These are phyloP conservation scores for Parotia lawesii DNA, from an alignment of 2,113 vertebrate species.

Conservation along the genomic window DNA sequence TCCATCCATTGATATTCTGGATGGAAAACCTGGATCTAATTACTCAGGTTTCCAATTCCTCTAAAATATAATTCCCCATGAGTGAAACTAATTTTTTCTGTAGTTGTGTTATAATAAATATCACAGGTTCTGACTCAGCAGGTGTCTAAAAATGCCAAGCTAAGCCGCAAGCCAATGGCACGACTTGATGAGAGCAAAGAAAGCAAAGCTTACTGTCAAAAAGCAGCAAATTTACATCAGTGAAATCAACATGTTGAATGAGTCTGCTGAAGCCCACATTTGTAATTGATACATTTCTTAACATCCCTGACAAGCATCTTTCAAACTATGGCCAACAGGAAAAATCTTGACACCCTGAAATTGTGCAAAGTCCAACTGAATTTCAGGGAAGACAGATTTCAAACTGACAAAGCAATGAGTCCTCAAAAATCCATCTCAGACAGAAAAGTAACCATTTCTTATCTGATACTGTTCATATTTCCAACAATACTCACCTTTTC, in stretches of 20 bases:
- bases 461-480: not conserved
- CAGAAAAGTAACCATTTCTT: not conserved
- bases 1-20: not conserved
- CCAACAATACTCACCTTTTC: not conserved
- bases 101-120: not conserved
- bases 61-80: not conserved
- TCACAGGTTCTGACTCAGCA: not conserved
- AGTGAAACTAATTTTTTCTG: not conserved
- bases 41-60: not conserved
- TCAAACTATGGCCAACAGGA: not conserved
- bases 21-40: not conserved
- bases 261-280: accelerated
- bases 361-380: not conserved
- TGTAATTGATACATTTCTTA: not conserved
- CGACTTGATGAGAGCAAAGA: not conserved
- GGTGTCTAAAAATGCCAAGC: not conserved
- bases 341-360: not conserved
- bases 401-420: not conserved
- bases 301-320: not conserved
- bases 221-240: not conserved
- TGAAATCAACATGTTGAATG: not conserved
- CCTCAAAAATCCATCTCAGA: not conserved
- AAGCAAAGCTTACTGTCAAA: not conserved
- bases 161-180: not conserved
- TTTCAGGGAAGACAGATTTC: not conserved